Evolutionary conservation across 2,797 vertebrate species (phyloP), one percentile per base, ranked within the genome.

Genomic region (Holocentrus rufus): DNA sequence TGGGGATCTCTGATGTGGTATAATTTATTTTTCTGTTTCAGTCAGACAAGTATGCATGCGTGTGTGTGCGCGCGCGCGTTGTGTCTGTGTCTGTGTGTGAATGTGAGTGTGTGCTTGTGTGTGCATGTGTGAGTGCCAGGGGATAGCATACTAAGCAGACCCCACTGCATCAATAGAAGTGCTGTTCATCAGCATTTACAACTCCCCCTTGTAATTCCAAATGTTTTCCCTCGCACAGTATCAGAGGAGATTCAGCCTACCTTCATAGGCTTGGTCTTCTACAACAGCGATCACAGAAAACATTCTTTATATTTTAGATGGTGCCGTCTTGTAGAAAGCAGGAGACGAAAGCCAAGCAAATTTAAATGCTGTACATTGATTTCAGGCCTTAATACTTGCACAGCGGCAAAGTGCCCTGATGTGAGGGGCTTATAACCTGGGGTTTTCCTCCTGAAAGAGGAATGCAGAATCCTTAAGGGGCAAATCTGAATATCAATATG

Each of bases 101-200:
- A 65, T 66, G 72, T 27, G 25, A 27, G 25, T 27, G 25, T 27
- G 25, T 27, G 25, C 25, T 27, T 56, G 22, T 34, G 67, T 49
- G 59, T 74, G 70, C 70, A 77, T 63, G 27, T 20, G 20, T 61
- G 75, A 20, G 68, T 66, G 72, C 67, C 74, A 34, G 73, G 70
- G 64, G 69, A 67, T 46, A 59, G 88, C 87, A 86, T 89, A 90
- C 89, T 83, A 91, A 92, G 87, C 82, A 87, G 88, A 89, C 78
- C 76, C 82, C 63, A 71, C 81, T 83, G 87, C 88, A 91, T 92
- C 84, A 89, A 90, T 87, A 90, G 88, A 91, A 91, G 82, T 89
- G 88, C 87, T 84, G 90, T 91, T 90, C 86, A 89, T 90, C 85
- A 89, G 83, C 82, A 88, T 85, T 87, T 90, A 87, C 87, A 72